Evolutionary conservation across 2,113 vertebrate genomes (phyloP), one percentile per base, ranked within the genome.

Genomic region (Trematomus loennbergii): DNA sequence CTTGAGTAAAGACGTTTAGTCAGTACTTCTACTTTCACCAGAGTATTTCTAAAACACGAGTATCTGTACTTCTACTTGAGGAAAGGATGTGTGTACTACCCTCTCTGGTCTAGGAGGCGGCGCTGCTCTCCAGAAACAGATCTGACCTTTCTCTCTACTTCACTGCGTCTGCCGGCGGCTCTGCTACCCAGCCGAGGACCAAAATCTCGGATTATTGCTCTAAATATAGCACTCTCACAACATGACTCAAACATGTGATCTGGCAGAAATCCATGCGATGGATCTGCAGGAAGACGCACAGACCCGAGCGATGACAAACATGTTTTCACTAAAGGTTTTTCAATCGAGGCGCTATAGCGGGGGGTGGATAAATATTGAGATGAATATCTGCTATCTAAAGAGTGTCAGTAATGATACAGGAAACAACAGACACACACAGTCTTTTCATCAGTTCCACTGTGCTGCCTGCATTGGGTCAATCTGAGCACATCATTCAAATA

Each of bases 101-200:
- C 2, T 25, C 25, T 25, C 25, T 25, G 25, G 25, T 25, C 25
- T 25, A 25, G 25, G 25, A 2, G 25, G 25, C 25, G 2, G 25
- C 25, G 2, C 25, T 25, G 25, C 25, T 25, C 81, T 79, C 69
- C 63, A 62, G 33, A 83, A 91, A 84, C 67, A 78, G 80, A 74
- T 48, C 46, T 86, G 89, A 93, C 89, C 91, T 93, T 91, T 90
- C 77, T 85, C 50, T 84, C 81, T 81, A 71, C 85, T 79, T 87
- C 70, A 77, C 82, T 78, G 65, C 63, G 29, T 84, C 76, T 72
- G 87, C 89, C 73, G 55, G 36, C 40, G 70, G 88, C 80, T 9
- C 16, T 33, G 66, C 58, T 77, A 66, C 80, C 57, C 72, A 52
- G 80, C 71, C 75, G 61, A 87, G 75, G 33, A 79, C 86, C 86